Conservation (phyloP, 2,888 invertebrate genomes). For the Lacanobia oleracea region DNA sequence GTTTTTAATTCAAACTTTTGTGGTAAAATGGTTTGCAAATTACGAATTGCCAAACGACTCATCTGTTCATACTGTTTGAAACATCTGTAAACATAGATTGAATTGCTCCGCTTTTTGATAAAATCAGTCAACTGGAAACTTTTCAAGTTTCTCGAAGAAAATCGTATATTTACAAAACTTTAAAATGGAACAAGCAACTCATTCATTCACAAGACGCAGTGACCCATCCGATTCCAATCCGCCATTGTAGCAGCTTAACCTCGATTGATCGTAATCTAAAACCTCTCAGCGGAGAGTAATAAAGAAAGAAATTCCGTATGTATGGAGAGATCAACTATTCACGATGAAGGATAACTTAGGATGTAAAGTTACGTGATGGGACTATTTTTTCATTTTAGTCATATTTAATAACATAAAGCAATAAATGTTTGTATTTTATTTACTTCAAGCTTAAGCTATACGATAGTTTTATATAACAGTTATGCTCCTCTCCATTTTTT, state of each 20-base stretch:
- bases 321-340: slow-evolving; percentile 72
- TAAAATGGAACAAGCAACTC: slow-evolving; percentile 1
- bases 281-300: slow-evolving; percentile 57
- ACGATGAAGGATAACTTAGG: slow-evolving; percentile 46
- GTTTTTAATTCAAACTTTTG: too few species aligned
- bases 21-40: too few species aligned
- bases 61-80: background rate
- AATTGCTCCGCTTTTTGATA: background rate
- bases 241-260: slow-evolving; percentile 27
- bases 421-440: too few species aligned
- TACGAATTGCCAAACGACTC: too few species aligned
- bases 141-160: background rate
- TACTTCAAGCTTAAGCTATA: too few species aligned
- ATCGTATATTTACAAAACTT: background rate
- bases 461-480: too few species aligned
- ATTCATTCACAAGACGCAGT: slow-evolving; percentile 17
- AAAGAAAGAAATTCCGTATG: slow-evolving; percentile 66
- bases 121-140: too few species aligned
- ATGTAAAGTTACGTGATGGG: slow-evolving; percentile 40
- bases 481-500: too few species aligned
- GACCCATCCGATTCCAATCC: slow-evolving; percentile 47
- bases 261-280: slow-evolving; percentile 40
- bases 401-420: too few species aligned
- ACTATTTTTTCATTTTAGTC: too few species aligned
- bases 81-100: background rate